phyloP scores from a whole-genome alignment of 1,140 invertebrate genomes.

The Oryctes rhinoceros region DNA sequence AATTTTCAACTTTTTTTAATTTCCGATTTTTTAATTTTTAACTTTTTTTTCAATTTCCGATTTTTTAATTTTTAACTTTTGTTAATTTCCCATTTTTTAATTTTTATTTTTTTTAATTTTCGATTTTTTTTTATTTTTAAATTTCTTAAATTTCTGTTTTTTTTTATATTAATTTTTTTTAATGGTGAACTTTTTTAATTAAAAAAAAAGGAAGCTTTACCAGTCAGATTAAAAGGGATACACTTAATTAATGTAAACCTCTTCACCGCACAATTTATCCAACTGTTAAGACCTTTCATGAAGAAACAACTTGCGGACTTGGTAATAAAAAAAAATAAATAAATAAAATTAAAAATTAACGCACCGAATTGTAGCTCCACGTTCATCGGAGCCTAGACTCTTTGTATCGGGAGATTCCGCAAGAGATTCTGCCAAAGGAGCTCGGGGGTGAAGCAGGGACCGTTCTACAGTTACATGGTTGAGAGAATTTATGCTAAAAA shows the following conservation, averaged over 20 bases:
- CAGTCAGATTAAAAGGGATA: not conserved
- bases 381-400: not conserved
- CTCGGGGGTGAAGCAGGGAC: conserved; percentile 39
- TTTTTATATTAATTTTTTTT: too few species aligned
- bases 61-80: not conserved
- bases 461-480: not conserved
- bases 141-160: too few species aligned
- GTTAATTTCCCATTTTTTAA: not conserved
- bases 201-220: not conserved
- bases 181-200: too few species aligned
- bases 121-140: too few species aligned
- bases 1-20: too few species aligned
- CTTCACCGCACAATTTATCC: not conserved
- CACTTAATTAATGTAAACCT: not conserved
- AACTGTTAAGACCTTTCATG: not conserved
- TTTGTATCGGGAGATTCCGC: conserved; percentile 43
- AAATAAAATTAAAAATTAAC: conserved; percentile 1
- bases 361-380: not conserved
- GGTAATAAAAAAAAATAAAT: not conserved
- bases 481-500: not conserved
- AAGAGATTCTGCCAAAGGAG: conserved; percentile 41
- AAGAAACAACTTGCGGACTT: not conserved
- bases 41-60: not conserved
- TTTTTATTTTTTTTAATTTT: too few species aligned
- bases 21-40: too few species aligned